Conservation (phyloP, 2,113 vertebrate species). For the Callipepla squamata region DNA sequence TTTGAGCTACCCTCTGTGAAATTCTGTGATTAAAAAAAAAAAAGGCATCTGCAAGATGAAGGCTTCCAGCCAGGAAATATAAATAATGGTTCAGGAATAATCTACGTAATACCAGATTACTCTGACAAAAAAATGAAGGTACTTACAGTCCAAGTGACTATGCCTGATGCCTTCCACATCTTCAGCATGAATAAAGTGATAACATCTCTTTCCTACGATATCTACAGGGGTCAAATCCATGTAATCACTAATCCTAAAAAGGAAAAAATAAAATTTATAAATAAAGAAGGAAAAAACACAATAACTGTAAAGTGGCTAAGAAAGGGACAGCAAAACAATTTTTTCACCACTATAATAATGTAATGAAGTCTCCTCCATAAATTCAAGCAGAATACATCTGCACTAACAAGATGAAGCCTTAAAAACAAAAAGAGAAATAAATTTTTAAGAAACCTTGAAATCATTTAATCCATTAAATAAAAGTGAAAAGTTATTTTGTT, state of each 20-base stretch:
- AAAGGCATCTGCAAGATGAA: background rate
- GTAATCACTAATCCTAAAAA: conserved; percentile 95
- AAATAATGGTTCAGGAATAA: conserved; percentile 29
- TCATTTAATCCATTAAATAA: conserved; percentile 47
- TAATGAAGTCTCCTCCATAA: background rate
- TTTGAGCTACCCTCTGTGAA: background rate
- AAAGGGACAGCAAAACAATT: background rate
- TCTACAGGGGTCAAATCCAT: conserved; percentile 98
- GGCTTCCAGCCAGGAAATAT: background rate
- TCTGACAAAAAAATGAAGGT: conserved; percentile 14
- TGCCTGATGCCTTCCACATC: conserved; percentile 97
- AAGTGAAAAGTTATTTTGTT: conserved; percentile 46
- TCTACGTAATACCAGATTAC: background rate
- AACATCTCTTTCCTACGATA: conserved; percentile 96
- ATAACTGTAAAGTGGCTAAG: conserved; percentile 5
- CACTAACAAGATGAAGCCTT: background rate
- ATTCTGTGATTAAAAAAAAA: background rate
- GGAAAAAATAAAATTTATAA: conserved; percentile 46
- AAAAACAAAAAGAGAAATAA: background rate
- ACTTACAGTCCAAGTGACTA: conserved; percentile 97
- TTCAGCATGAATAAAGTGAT: conserved; percentile 98
- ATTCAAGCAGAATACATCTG: background rate
- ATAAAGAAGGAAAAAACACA: conserved; percentile 42
- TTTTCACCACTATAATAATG: background rate
- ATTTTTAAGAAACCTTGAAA: conserved; percentile 52